A percentile compares a stretch with the other conserved stretches of the same genome.
These are phyloP conservation scores for Sarcophaga caerulescens DNA, from an alignment of 2,888 invertebrate genomes.

Conservation along the genomic window DNA sequence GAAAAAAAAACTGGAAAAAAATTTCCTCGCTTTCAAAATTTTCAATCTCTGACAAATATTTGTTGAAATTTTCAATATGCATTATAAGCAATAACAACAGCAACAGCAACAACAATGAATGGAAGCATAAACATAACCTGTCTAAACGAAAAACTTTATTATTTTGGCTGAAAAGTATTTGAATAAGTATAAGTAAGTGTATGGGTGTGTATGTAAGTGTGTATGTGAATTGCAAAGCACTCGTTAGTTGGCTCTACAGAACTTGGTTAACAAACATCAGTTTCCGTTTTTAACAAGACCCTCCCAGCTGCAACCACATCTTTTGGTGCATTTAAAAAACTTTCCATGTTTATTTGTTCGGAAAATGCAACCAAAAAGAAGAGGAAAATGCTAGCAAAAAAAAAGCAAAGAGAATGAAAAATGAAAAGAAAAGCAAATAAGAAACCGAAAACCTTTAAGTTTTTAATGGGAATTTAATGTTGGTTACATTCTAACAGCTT, in stretches of 20 bases:
- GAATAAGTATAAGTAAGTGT: neutral
- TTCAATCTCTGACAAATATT: conserved; percentile 27
- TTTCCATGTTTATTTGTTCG: conserved; percentile 52
- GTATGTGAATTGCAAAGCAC: neutral
- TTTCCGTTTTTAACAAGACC: conserved; percentile 39
- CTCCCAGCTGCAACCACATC: conserved; percentile 40
- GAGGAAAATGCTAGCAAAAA: neutral
- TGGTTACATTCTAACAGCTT: conserved; percentile 57
- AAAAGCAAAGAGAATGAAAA: no score
- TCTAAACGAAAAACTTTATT: conserved; percentile 41
- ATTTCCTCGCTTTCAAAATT: neutral
- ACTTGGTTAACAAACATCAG: conserved; percentile 24
- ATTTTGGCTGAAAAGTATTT: conserved; percentile 13
- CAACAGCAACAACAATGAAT: neutral
- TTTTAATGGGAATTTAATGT: conserved; percentile 63
- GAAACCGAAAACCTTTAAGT: conserved; percentile 55
- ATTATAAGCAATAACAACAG: neutral
- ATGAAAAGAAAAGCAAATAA: conserved; percentile 8
- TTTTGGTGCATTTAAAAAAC: conserved; percentile 43
- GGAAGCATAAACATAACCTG: conserved; percentile 4
- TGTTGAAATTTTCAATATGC: conserved; percentile 20
- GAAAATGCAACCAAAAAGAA: conserved; percentile 14
- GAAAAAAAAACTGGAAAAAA: no score
- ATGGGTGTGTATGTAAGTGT: neutral
- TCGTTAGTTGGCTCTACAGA: neutral